Evolutionary conservation across 2,888 invertebrate species (phyloP).

Genomic region (Sericinus montela): DNA sequence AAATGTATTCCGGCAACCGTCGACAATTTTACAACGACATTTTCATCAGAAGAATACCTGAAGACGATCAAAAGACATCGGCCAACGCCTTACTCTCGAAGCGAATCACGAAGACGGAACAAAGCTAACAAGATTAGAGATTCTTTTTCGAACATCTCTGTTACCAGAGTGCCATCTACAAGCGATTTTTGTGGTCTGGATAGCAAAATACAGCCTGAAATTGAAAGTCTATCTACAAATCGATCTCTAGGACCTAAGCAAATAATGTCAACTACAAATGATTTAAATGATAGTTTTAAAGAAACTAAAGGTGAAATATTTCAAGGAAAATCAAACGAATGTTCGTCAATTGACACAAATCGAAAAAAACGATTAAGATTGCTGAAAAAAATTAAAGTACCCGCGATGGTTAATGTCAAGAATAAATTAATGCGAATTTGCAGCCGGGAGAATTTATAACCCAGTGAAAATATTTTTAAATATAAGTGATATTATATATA

Average conservation of each 20-base stretch:
- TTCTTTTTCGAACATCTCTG: constrained; percentile 42
- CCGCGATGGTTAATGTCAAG: background rate
- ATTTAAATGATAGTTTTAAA: background rate
- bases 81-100: constrained; percentile 7
- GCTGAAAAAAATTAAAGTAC: constrained; percentile 2
- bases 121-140: constrained; percentile 30
- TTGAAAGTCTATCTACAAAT: background rate
- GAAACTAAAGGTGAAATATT: background rate
- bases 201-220: background rate
- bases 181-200: constrained; percentile 21
- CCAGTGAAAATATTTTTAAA: background rate
- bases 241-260: too few species aligned
- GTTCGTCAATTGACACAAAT: background rate
- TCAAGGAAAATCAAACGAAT: background rate
- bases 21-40: constrained; percentile 41
- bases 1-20: constrained; percentile 39
- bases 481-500: too few species aligned
- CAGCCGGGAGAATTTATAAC: background rate
- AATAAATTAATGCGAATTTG: constrained; percentile 1
- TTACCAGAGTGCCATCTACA: constrained; percentile 30
- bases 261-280: too few species aligned
- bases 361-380: background rate
- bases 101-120: constrained; percentile 1
- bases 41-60: constrained; percentile 51
- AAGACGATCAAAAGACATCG: constrained; percentile 30